A percentile compares a stretch with the other conserved stretches of the same genome.
These are phyloP conservation scores for Trichogramma pretiosum DNA, from an alignment of 1,140 invertebrate species.

Conservation along the genomic window DNA sequence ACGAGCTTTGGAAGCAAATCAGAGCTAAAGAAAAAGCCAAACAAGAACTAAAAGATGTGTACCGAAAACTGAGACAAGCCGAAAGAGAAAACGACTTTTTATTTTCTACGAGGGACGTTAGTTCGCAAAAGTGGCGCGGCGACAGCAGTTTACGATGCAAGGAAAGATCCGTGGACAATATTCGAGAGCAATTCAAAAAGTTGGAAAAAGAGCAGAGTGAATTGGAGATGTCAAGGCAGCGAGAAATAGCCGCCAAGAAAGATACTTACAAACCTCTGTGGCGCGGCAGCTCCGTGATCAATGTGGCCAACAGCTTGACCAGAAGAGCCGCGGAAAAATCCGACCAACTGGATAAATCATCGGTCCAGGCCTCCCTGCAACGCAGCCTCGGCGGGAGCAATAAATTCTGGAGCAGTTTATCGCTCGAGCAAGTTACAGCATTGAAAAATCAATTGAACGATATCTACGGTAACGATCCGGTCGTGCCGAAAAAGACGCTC, in stretches of 20 bases:
- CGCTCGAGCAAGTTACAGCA: constrained; percentile 73
- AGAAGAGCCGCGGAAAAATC: constrained; percentile 36
- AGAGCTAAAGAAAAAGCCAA: constrained; percentile 71
- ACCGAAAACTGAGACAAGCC: constrained; percentile 66
- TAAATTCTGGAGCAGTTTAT: constrained; percentile 73
- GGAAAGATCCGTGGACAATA: constrained; percentile 78
- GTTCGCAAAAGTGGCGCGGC: constrained; percentile 61
- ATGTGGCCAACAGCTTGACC: constrained; percentile 61
- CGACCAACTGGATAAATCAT: constrained; percentile 27
- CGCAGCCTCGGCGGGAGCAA: constrained; percentile 57
- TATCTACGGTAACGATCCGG: constrained; percentile 61
- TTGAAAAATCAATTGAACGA: constrained; percentile 73
- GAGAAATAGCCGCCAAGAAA: constrained; percentile 47
- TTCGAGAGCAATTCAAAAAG: constrained; percentile 63
- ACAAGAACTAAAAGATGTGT: constrained; percentile 68
- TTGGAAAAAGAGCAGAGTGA: constrained; percentile 44
- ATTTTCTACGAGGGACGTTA: constrained; percentile 63
- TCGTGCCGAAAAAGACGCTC: constrained; percentile 24
- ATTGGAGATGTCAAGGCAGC: constrained; percentile 34
- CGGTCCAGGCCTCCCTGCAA: constrained; percentile 31
- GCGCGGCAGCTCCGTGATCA: constrained; percentile 70
- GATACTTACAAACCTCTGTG: constrained; percentile 73
- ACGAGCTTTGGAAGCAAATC: constrained; percentile 75
- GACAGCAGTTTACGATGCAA: constrained; percentile 73
- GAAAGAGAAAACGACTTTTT: constrained; percentile 78